These are phyloP conservation scores for Ailuropoda melanoleuca DNA, from an alignment of 2,113 vertebrate species.

Conservation along the genomic window DNA sequence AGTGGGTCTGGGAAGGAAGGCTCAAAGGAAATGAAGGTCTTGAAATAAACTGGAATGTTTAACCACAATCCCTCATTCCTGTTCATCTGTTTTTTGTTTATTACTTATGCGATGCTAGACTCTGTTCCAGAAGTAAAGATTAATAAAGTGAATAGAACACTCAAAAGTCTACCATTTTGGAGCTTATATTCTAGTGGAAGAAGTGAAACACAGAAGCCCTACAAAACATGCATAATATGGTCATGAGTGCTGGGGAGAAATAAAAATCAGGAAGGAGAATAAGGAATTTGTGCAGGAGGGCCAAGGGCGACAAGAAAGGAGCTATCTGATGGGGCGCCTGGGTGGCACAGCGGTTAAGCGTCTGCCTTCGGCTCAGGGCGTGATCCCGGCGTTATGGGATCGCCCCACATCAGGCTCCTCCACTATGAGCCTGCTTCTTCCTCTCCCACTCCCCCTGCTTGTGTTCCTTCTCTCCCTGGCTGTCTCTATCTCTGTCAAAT, in stretches of 20 bases:
- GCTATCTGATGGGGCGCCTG: too few species aligned
- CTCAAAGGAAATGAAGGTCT: background rate
- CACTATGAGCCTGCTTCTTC: too few species aligned
- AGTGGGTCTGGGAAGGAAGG: background rate
- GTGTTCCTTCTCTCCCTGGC: too few species aligned
- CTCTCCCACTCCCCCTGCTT: too few species aligned
- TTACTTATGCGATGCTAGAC: background rate
- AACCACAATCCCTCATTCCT: background rate
- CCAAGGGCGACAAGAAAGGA: background rate
- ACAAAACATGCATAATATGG: background rate
- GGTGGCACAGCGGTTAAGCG: too few species aligned
- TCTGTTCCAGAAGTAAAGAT: background rate
- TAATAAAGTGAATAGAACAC: background rate
- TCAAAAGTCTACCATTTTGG: background rate
- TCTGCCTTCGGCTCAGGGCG: too few species aligned
- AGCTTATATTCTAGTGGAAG: background rate
- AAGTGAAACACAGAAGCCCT: background rate
- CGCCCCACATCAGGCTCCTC: too few species aligned
- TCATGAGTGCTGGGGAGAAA: background rate
- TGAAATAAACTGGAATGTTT: background rate
- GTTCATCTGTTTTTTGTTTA: background rate
- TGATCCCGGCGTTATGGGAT: too few species aligned
- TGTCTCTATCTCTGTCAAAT: too few species aligned
- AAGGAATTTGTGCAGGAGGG: accelerated
- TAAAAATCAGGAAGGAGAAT: background rate